These are phyloP conservation scores for Automeris io DNA, from an alignment of 2,888 invertebrate species.

Conservation along the genomic window DNA sequence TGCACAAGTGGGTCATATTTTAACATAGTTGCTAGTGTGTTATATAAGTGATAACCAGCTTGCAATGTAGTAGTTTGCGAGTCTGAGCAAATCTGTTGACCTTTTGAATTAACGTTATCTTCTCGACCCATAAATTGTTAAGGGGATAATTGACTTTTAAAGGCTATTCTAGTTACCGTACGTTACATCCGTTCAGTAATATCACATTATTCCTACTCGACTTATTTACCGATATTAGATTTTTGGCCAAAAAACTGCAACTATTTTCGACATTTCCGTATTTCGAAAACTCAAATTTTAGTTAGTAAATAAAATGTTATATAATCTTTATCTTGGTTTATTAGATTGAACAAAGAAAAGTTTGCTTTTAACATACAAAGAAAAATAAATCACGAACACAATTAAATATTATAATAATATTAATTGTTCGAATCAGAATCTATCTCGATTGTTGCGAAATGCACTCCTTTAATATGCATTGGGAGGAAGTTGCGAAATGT, in stretches of 20 bases:
- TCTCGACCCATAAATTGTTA: constrained; percentile 1
- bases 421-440: too few relatives aligned
- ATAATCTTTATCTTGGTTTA: too few relatives aligned
- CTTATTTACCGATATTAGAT: too few relatives aligned
- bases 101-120: not conserved
- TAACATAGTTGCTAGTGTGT: constrained; percentile 29
- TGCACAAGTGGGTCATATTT: constrained; percentile 50
- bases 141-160: not conserved
- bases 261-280: too few relatives aligned
- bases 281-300: too few relatives aligned
- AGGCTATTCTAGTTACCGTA: not conserved
- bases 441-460: not conserved
- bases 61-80: constrained; percentile 20
- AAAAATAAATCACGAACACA: too few relatives aligned
- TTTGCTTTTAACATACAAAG: too few relatives aligned
- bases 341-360: too few relatives aligned
- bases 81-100: constrained; percentile 9
- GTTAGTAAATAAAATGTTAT: too few relatives aligned
- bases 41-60: constrained; percentile 53
- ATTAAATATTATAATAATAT: too few relatives aligned
- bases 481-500: not conserved
- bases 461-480: not conserved
- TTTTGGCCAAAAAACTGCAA: too few relatives aligned
- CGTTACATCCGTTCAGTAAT: not conserved
- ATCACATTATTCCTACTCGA: too few relatives aligned